Base-by-base conservation (phyloP, 2,888 invertebrate species). In the Erannis defoliaria region DNA sequence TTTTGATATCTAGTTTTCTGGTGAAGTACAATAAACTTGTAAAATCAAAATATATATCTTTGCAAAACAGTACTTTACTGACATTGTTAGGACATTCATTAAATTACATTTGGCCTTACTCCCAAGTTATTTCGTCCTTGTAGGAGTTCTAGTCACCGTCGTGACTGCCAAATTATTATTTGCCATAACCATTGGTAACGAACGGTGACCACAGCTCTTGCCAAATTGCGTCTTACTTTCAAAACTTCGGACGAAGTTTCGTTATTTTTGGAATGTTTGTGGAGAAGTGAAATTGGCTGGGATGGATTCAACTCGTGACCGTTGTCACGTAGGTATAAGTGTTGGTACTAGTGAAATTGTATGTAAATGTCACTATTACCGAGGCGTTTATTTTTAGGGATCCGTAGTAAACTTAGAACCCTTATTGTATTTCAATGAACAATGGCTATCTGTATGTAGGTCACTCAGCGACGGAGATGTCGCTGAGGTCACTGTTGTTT, bases 81-180 rank as follows among this genome's bases (percentile, higher is more conserved):
- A 59, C 63, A 67, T 71, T 61, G 68, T 67, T 71, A 40, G 29
- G n/a, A 40, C 18, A 40, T n/a, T 66, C 64, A 67, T 72, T 76
- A 76, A 2, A 26, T 77, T 81, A 78, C 78, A 82, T 81, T 88
- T 88, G 87, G 88, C 88, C 80, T 53, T 78, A 75, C 71, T 71
- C 76, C 85, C 86, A 86, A 70, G 68, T 73, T 75, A 74, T 75
- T 79, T 79, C 73, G 77, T 73, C 85, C 80, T 84, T 82, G 73
- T 72, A 73, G 68, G 71, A 68, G 70, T 68, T 71, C 70, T 74
- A 67, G 66, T 59, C 66, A 55, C 12, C 18, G 8, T 1, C 38
- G 67, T 76, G 31, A 33, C 12, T 33, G 81, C 78, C 81, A 79
- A 78, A 78, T 73, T 74, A 73, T 76, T 71, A 60, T 55, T 55